Conservation (phyloP, 2,888 invertebrate genomes). For the Tetragonisca angustula region DNA sequence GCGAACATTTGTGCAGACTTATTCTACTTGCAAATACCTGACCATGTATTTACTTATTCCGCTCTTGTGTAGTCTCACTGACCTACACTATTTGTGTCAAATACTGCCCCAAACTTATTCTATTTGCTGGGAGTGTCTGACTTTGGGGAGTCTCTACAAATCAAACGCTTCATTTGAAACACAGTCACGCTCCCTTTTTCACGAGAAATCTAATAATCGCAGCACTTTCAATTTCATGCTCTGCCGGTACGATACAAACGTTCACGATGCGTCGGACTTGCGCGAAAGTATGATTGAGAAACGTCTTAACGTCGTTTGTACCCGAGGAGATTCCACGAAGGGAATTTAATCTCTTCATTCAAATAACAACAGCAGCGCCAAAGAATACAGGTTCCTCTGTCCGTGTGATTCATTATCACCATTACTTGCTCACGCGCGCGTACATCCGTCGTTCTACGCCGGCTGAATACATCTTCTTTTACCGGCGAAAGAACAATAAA, state of each 20-base stretch:
- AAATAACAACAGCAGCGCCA: background rate
- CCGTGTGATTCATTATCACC: constrained; percentile 39
- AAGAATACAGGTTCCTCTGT: constrained; percentile 18
- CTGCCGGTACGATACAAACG: too few species aligned
- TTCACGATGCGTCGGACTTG: background rate
- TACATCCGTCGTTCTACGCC: constrained; percentile 1
- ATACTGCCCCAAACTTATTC: too few species aligned
- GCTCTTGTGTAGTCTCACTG: too few species aligned
- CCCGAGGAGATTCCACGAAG: background rate
- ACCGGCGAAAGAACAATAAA: constrained; percentile 49
- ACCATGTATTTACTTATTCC: too few species aligned
- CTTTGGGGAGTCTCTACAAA: too few species aligned
- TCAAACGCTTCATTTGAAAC: background rate
- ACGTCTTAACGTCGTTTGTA: background rate
- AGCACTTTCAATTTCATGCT: background rate
- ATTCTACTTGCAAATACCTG: too few species aligned
- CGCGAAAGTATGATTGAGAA: background rate
- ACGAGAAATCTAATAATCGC: background rate
- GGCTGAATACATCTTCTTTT: constrained; percentile 52
- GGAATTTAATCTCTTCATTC: constrained; percentile 4
- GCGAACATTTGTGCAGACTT: too few species aligned
- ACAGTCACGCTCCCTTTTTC: background rate
- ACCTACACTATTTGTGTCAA: too few species aligned
- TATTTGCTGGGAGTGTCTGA: too few species aligned
- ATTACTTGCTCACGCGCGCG: constrained; percentile 32